A percentile compares a stretch with the other conserved stretches of the same genome.
These are phyloP conservation scores for Caenorhabditis tropicalis DNA, from an alignment of 1,140 invertebrate genomes.

Conservation along the genomic window DNA sequence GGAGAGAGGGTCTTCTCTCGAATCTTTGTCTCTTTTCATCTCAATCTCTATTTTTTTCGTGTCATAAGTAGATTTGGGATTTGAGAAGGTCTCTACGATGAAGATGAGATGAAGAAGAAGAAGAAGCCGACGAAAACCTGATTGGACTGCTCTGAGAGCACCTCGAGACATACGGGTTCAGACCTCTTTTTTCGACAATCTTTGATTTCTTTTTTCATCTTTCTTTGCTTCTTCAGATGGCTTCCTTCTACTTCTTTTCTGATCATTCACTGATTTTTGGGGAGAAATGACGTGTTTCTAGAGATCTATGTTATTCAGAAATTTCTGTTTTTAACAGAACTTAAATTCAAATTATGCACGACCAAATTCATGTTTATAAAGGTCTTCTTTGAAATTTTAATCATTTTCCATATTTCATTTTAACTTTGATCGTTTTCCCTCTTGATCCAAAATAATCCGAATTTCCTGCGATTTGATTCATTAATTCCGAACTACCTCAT, in stretches of 20 bases:
- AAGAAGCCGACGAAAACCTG: conserved; percentile 6
- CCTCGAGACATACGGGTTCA: background rate
- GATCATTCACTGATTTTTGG: no score
- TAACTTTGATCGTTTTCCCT: no score
- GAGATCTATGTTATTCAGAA: no score
- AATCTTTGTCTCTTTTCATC: background rate
- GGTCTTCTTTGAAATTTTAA: no score
- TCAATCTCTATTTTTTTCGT: background rate
- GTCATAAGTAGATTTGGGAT: conserved; percentile 22
- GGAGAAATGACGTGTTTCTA: no score
- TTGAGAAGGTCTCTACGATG: background rate
- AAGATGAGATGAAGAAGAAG: background rate
- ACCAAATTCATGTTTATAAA: no score
- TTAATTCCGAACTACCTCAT: background rate
- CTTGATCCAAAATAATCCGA: background rate
- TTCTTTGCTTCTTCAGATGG: background rate
- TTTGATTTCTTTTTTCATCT: conserved; percentile 14
- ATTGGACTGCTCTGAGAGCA: background rate
- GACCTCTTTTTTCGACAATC: no score
- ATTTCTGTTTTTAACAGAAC: no score
- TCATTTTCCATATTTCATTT: no score
- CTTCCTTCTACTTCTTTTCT: no score
- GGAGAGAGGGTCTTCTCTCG: background rate
- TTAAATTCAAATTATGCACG: no score
- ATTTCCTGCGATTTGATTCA: background rate